Conservation (phyloP, 2,113 vertebrate genomes). For the Uria lomvia region DNA sequence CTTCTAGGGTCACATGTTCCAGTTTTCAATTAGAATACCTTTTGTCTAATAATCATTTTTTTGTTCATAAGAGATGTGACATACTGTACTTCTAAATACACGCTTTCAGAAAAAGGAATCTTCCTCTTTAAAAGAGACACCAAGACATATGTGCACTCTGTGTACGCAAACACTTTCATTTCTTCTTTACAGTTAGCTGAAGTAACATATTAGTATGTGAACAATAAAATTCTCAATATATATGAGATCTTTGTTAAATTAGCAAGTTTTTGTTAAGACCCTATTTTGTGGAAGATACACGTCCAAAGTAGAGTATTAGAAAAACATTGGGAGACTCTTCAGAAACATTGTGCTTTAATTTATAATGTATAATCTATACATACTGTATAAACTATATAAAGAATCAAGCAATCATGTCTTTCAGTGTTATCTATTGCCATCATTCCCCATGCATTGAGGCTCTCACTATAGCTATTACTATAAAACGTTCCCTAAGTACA, state of each 20-base stretch:
- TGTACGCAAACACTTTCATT: not conserved
- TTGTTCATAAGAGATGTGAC: not conserved
- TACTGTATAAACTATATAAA: conserved; percentile 71
- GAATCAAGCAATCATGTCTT: conserved; percentile 74
- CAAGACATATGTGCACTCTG: not conserved
- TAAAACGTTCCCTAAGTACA: conserved; percentile 87
- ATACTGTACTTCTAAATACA: not conserved
- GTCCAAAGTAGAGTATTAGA: conserved; percentile 21
- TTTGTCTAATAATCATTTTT: not conserved
- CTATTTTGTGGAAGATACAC: not conserved
- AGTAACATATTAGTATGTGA: not conserved
- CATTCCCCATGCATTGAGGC: conserved; percentile 73
- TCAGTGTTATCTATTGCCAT: conserved; percentile 74
- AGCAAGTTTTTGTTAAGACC: conserved; percentile 1
- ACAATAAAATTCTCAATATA: not conserved
- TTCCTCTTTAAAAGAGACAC: not conserved
- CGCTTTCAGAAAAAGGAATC: not conserved
- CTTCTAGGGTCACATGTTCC: not conserved
- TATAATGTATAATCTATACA: conserved; percentile 50
- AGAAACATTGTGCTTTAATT: conserved; percentile 48
- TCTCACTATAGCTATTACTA: conserved; percentile 77
- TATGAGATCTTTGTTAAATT: not conserved
- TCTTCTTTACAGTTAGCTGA: not conserved
- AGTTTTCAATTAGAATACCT: not conserved
- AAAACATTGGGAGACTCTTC: conserved; percentile 28